Conservation (phyloP, 2,113 vertebrate species). For the Rhagologus leucostigma region DNA sequence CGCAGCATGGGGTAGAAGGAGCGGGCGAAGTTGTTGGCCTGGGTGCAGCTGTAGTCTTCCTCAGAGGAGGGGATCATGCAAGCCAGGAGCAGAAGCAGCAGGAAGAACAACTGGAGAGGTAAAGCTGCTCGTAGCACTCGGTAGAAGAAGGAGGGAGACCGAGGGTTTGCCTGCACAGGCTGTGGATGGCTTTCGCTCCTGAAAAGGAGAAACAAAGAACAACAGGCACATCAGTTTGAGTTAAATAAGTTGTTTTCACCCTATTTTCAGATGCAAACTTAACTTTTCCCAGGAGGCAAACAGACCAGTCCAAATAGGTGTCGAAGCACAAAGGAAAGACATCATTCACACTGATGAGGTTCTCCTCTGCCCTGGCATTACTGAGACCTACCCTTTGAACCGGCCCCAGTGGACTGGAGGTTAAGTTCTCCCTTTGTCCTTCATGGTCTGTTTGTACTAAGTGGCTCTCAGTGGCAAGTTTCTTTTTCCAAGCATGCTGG, state of each 20-base stretch:
- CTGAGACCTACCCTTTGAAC: not conserved
- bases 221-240: not conserved
- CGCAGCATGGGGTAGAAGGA: conserved; percentile 92
- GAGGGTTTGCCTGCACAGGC: not conserved
- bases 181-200: not conserved
- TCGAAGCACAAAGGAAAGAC: not conserved
- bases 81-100: conserved; percentile 82
- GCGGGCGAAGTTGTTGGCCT: conserved; percentile 88
- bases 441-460: not conserved
- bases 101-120: conserved; percentile 83
- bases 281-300: not conserved
- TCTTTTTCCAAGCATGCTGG: not conserved
- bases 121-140: conserved; percentile 83
- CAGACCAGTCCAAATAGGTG: not conserved
- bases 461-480: not conserved
- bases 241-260: not conserved
- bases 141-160: conserved; percentile 73
- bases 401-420: not conserved
- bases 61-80: conserved; percentile 82
- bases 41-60: conserved; percentile 84
- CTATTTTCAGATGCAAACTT: not conserved
- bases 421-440: not conserved
- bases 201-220: not conserved
- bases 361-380: not conserved
- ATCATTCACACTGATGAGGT: not conserved